Evolutionary conservation across 2,797 vertebrate genomes (phyloP), one percentile per base, ranked within the genome.

Genomic region (Arnoldichthys spilopterus): DNA sequence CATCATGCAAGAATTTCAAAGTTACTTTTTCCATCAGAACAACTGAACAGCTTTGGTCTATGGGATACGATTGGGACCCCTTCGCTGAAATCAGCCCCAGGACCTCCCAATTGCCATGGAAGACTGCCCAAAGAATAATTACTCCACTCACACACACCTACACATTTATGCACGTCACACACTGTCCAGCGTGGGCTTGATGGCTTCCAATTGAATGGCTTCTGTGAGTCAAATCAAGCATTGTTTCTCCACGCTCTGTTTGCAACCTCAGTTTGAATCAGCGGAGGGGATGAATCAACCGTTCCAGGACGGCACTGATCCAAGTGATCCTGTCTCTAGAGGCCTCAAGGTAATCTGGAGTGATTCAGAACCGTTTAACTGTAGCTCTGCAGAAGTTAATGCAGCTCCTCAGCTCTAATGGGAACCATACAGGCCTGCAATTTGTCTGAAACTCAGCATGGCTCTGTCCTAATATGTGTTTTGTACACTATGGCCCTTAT

Each of bases 381-480:
- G 77, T 4, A 86, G 85, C 83, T 90, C 83, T 89, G 84, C 90
- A 90, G 88, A 88, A 87, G 81, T 85, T 88, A 86, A 91, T 89
- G 82, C 82, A 76, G 77, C 32, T 40, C 67, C 51, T 71, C 56
- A 71, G 59, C 6, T 11, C 20, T 94, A 94, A 94, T 92, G 47
- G 87, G 87, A 93, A 94, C 86, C 91, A 92, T 51, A 67, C 76
- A 28, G 58, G 43, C 34, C 61, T 49, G 37, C 24, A 3, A 68
- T 63, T 7, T 34, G 56, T 15, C 37, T 26, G 9, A 26, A 45
- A 18, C n/a, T 28, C 37, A 45, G 6, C 16, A 20, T 16, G 28
- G 67, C 67, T n/a, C 26, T 28, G 28, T 70, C 49, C 30, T 18
- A 54, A 13, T 53, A 20, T 15, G 11, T 49, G 45, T 22, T 22